These are phyloP conservation scores for Perdix hodgsoniae DNA, from an alignment of 2,797 vertebrate genomes.

Conservation along the genomic window DNA sequence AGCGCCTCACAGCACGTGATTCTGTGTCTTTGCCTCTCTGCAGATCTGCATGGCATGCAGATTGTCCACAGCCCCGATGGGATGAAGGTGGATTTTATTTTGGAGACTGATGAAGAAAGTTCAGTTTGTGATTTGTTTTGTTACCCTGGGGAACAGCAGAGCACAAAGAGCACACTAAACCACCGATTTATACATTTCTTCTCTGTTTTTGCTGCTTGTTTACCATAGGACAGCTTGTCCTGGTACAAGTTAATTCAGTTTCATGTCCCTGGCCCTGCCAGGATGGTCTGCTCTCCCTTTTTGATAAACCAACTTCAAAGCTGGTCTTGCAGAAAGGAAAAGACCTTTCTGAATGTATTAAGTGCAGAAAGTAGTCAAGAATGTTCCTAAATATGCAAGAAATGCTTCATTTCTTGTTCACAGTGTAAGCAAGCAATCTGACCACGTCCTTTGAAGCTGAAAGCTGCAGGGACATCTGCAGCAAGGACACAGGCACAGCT, in stretches of 20 bases:
- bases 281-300: neutral
- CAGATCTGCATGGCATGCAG: neutral
- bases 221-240: neutral
- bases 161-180: neutral
- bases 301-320: neutral
- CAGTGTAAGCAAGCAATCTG: rapidly evolving
- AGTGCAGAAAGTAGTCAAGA: neutral
- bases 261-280: neutral
- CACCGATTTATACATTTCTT: neutral
- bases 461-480: neutral
- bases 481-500: neutral
- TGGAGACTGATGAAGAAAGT: neutral
- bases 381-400: neutral
- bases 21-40: neutral
- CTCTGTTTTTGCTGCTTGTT: neutral
- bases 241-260: neutral
- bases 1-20: neutral
- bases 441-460: neutral
- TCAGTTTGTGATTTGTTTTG: neutral
- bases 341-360: neutral
- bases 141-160: rapidly evolving
- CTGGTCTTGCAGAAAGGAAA: neutral
- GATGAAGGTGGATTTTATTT: neutral
- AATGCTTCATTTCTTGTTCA: neutral
- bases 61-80: neutral